Percentiles rank a stretch among this genome's conserved stretches.
Evolutionary conservation across 2,113 vertebrate species (phyloP).

Genomic region (Cheirogaleus medius): DNA sequence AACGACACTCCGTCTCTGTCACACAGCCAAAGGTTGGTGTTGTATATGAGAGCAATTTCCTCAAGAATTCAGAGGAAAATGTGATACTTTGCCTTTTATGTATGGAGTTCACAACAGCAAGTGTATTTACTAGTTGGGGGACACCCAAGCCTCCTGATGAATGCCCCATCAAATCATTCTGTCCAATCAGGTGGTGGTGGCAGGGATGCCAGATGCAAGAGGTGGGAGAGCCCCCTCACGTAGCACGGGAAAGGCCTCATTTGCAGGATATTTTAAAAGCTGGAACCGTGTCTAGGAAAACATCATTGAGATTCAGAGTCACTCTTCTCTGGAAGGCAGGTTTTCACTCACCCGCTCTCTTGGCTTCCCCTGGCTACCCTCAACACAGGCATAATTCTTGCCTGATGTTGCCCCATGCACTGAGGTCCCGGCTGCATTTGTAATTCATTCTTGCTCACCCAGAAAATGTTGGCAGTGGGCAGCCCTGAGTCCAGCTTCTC

Average conservation of each 20-base stretch:
- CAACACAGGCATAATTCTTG: background rate
- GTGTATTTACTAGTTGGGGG: constrained; percentile 74
- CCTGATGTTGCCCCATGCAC: rapidly evolving
- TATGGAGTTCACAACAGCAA: constrained; percentile 81
- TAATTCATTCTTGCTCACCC: background rate
- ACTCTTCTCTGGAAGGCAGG: background rate
- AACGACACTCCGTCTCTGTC: constrained; percentile 86
- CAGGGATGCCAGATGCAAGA: background rate
- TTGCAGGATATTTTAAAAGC: constrained; percentile 48
- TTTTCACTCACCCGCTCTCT: background rate
- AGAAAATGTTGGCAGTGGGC: background rate
- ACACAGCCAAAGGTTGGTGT: constrained; percentile 83
- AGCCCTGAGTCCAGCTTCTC: background rate
- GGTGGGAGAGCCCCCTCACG: background rate
- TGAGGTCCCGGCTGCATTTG: background rate
- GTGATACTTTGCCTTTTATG: constrained; percentile 90
- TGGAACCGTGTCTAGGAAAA: constrained; percentile 6
- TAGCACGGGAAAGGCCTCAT: constrained; percentile 4
- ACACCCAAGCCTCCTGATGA: constrained; percentile 47
- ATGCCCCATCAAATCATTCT: background rate
- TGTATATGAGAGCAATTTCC: constrained; percentile 93
- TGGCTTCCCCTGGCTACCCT: background rate
- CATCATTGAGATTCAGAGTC: background rate
- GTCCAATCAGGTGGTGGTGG: background rate
- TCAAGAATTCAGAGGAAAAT: constrained; percentile 90